A percentile compares a stretch with the other conserved stretches of the same genome.
These are phyloP conservation scores for Mycetomoellerius zeteki DNA, from an alignment of 1,140 invertebrate genomes.

Conservation along the genomic window DNA sequence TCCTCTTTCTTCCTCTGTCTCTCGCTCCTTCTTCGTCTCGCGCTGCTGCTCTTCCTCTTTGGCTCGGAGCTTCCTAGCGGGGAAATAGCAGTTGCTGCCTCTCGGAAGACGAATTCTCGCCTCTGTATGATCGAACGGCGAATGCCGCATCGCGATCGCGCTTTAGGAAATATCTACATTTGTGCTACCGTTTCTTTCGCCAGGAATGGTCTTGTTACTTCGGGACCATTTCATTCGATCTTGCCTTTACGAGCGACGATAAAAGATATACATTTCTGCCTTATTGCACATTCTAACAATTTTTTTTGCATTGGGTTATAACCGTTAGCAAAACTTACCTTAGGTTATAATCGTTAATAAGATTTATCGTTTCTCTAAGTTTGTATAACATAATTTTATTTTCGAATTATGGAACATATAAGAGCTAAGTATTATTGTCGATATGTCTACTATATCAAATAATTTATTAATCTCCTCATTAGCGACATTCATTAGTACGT, in stretches of 20 bases:
- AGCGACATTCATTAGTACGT: slow-evolving; percentile 2
- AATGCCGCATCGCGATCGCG: slow-evolving; percentile 42
- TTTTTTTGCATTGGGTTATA: neutral
- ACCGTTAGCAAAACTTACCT: neutral
- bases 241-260: slow-evolving; percentile 37
- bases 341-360: slow-evolving; percentile 9
- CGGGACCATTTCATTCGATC: slow-evolving; percentile 37
- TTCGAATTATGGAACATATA: neutral
- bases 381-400: neutral
- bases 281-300: slow-evolving; percentile 25
- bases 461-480: slow-evolving; percentile 42
- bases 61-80: slow-evolving; percentile 37
- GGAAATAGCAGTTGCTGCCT: slow-evolving; percentile 20
- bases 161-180: slow-evolving; percentile 52
- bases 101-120: slow-evolving; percentile 38
- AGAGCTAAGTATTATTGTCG: neutral
- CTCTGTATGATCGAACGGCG: slow-evolving; percentile 42
- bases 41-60: neutral
- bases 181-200: neutral
- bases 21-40: neutral
- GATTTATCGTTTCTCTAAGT: slow-evolving; percentile 17
- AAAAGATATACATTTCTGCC: slow-evolving; percentile 32
- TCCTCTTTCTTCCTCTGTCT: neutral
- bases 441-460: neutral
- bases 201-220: slow-evolving; percentile 33